Conservation (phyloP, 2,113 vertebrate genomes). For the Nansenia antarctica region DNA sequence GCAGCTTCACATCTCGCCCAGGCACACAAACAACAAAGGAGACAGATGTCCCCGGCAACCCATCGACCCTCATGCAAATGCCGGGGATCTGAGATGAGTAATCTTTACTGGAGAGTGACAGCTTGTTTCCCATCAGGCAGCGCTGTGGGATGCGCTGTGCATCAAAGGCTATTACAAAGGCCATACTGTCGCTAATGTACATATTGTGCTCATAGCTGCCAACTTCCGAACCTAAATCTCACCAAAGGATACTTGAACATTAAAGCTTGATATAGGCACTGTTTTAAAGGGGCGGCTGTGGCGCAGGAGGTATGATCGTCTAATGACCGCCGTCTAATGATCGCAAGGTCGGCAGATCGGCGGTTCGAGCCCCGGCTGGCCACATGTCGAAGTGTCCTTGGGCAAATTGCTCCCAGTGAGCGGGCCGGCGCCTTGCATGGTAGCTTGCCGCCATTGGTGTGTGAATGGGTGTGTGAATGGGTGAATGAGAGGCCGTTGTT, state of each 20-base stretch:
- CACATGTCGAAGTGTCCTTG: no score
- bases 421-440: no score
- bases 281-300: no score
- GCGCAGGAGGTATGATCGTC: no score
- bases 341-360: no score
- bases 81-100: not conserved
- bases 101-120: not conserved
- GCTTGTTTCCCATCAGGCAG: not conserved
- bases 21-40: slow-evolving; percentile 5
- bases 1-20: not conserved
- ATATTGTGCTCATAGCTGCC: not conserved
- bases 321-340: no score
- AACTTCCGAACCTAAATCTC: not conserved
- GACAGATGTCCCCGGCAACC: not conserved
- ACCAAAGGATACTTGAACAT: not conserved
- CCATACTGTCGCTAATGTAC: not conserved
- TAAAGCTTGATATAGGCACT: not conserved
- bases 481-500: no score
- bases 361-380: no score
- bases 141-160: not conserved
- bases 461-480: no score
- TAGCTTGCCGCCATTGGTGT: no score
- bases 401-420: no score
- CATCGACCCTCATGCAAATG: slow-evolving; percentile 1
- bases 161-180: not conserved